Conservation (phyloP, 2,113 vertebrate genomes). For the Oenanthe oenanthe region DNA sequence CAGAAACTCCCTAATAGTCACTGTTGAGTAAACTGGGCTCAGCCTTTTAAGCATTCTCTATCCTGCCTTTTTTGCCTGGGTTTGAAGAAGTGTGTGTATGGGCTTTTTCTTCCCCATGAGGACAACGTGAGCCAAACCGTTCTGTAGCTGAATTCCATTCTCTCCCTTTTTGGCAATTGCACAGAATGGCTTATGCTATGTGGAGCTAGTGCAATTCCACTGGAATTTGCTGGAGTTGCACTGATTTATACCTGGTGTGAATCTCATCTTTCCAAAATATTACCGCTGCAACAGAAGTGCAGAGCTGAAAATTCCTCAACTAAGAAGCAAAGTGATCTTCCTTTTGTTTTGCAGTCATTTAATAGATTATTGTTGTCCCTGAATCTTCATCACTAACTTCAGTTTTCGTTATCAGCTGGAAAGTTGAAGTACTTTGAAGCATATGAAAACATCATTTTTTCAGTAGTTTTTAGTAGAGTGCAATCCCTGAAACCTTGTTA, state of each 20-base stretch:
- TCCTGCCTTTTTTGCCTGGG: not conserved
- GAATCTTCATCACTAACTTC: not conserved
- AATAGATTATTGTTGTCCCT: not conserved
- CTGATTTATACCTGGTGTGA: constrained; percentile 49
- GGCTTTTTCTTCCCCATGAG: constrained; percentile 23
- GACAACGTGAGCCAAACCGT: not conserved
- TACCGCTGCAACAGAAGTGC: constrained; percentile 2
- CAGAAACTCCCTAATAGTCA: not conserved
- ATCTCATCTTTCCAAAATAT: not conserved
- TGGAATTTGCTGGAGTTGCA: constrained; percentile 30
- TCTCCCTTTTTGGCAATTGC: not conserved
- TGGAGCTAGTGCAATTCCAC: constrained; percentile 1
- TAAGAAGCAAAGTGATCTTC: not conserved
- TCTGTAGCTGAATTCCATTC: not conserved
- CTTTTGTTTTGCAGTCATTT: not conserved
- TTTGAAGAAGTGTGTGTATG: not conserved
- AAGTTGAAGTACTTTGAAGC: not conserved
- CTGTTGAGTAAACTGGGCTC: not conserved
- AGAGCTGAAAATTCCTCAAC: not conserved
- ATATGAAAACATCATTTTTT: not conserved
- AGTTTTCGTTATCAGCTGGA: not conserved
- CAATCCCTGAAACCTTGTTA: not conserved
- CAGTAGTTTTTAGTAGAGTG: not conserved
- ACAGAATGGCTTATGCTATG: not conserved
- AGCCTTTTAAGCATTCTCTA: not conserved